A percentile compares a stretch with the other conserved stretches of the same genome.
Conservation (phyloP, 2,113 vertebrate species). For the Leucopsar rothschildi region DNA sequence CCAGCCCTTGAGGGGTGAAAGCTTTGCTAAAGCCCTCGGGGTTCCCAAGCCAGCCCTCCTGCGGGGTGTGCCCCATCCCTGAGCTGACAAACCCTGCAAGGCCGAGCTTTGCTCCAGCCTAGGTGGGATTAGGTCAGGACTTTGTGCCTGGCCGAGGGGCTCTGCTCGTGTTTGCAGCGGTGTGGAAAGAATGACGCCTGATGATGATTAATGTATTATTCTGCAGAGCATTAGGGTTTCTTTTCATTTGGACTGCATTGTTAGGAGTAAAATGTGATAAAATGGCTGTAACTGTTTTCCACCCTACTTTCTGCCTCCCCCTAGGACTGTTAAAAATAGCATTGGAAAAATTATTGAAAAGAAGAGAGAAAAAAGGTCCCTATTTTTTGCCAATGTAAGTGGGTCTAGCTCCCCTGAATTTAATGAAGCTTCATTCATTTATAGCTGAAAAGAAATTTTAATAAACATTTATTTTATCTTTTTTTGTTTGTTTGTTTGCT, state of each 20-base stretch:
- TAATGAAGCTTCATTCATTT: slow-evolving; percentile 18
- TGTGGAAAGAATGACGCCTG: slow-evolving; percentile 61
- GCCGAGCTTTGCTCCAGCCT: slow-evolving; percentile 41
- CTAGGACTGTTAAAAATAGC: slow-evolving; percentile 52
- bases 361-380: slow-evolving; percentile 2
- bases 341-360: slow-evolving; percentile 30
- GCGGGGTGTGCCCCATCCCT: slow-evolving; percentile 48
- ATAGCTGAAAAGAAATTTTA: not conserved
- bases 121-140: slow-evolving; percentile 70
- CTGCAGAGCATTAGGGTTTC: slow-evolving; percentile 47
- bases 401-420: slow-evolving; percentile 32
- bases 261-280: slow-evolving; percentile 62
- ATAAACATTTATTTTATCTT: not conserved
- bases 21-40: slow-evolving; percentile 59
- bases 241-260: slow-evolving; percentile 58
- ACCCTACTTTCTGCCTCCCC: slow-evolving; percentile 25
- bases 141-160: slow-evolving; percentile 62
- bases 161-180: slow-evolving; percentile 55
- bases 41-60: slow-evolving; percentile 36
- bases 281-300: slow-evolving; percentile 52
- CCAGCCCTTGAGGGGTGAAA: slow-evolving; percentile 45
- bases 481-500: not conserved
- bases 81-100: slow-evolving; percentile 59
- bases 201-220: slow-evolving; percentile 76
- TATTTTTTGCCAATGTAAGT: slow-evolving; percentile 25